Conservation (phyloP, 2,888 invertebrate genomes). For the Oscheius myriophilus region DNA sequence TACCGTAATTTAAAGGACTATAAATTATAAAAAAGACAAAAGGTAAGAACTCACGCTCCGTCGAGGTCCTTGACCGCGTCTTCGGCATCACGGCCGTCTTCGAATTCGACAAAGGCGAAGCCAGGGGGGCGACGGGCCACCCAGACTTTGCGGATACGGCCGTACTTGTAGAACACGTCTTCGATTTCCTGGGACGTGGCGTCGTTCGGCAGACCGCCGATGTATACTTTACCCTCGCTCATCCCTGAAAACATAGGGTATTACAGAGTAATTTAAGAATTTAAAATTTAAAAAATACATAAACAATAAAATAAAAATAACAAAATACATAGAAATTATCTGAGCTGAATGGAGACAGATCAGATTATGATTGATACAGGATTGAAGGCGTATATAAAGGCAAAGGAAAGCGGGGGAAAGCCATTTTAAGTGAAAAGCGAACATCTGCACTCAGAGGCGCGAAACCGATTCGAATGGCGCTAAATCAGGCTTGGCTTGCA, state of each 20-base stretch:
- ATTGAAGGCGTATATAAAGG: no score
- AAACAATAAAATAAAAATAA: no score
- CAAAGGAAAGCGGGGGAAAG: no score
- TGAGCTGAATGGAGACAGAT: no score
- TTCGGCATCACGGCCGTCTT: conserved; percentile 81
- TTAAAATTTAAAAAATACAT: no score
- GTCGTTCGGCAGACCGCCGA: conserved; percentile 89
- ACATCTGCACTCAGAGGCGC: no score
- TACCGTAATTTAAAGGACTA: not conserved
- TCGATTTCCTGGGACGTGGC: conserved; percentile 80
- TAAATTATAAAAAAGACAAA: conserved; percentile 3
- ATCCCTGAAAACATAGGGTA: conserved; percentile 12
- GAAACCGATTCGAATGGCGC: no score
- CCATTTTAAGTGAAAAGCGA: no score
- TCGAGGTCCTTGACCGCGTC: conserved; percentile 73
- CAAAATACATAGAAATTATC: no score
- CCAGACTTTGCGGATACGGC: conserved; percentile 89
- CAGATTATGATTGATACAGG: no score
- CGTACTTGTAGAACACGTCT: conserved; percentile 86
- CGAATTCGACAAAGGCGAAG: conserved; percentile 74
- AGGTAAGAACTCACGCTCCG: conserved; percentile 76
- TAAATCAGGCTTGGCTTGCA: no score
- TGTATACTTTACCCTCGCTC: conserved; percentile 83
- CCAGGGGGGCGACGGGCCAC: conserved; percentile 90
- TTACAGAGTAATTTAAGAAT: no score